Percentiles rank a stretch among this genome's conserved stretches.
phyloP scores from a whole-genome alignment of 2,888 invertebrate genomes.

The Apotomis capreana region DNA sequence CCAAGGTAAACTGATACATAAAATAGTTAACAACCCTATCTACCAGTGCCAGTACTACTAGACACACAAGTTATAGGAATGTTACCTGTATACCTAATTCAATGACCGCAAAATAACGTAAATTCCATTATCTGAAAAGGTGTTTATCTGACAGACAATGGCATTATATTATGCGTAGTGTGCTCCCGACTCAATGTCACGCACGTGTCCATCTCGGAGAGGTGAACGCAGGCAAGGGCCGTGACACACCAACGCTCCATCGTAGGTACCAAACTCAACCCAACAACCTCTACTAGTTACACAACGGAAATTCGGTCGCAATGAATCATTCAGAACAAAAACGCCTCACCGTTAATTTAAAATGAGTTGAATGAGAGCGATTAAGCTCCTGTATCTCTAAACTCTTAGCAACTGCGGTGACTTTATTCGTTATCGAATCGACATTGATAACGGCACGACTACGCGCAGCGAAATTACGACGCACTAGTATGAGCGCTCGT shows the following conservation, averaged over 20 bases:
- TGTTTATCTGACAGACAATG: conserved; percentile 10
- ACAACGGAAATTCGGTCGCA: conserved; percentile 49
- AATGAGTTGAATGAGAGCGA: conserved; percentile 3
- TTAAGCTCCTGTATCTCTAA: conserved; percentile 41
- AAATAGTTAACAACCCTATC: background rate
- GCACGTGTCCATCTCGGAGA: conserved; percentile 61
- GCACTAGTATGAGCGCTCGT: conserved; percentile 67
- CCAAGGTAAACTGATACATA: too few relatives aligned
- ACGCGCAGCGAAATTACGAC: conserved; percentile 77
- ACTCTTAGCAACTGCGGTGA: conserved; percentile 46
- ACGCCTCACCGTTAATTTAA: conserved; percentile 18
- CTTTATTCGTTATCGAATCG: conserved; percentile 67
- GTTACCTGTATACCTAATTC: background rate
- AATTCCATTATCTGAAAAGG: conserved; percentile 3
- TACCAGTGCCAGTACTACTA: background rate
- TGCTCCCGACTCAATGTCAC: conserved; percentile 63
- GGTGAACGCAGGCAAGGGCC: conserved; percentile 49
- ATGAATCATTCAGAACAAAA: conserved; percentile 42
- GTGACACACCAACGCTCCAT: conserved; percentile 50
- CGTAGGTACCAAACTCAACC: conserved; percentile 38
- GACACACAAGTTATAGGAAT: background rate
- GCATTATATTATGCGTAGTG: conserved; percentile 46
- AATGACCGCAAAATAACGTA: background rate
- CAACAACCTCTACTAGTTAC: conserved; percentile 47
- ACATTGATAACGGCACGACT: conserved; percentile 77